Percentiles rank a stretch among this genome's conserved stretches.
phyloP scores from a whole-genome alignment of 2,113 vertebrate genomes.

The Benitochromis conjunctus region DNA sequence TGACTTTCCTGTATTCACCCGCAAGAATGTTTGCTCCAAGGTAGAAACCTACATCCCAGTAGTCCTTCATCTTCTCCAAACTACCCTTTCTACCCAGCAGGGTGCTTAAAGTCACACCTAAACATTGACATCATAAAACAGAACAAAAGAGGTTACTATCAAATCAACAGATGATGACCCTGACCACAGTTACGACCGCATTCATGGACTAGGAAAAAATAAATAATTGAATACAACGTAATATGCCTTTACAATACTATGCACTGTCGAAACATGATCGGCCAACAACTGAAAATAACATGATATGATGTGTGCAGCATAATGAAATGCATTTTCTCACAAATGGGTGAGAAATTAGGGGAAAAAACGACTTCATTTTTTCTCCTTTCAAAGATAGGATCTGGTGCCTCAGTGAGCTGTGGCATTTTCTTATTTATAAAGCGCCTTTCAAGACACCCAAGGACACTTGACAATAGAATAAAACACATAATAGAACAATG shows the following conservation, averaged over 20 bases:
- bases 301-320: not conserved
- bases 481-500: no score
- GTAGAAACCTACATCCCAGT: constrained; percentile 93
- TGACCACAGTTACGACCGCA: not conserved
- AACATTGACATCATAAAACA: not conserved
- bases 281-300: not conserved
- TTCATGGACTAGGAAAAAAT: not conserved
- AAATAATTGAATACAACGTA: not conserved
- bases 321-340: not conserved
- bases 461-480: no score
- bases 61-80: constrained; percentile 85
- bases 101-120: constrained; percentile 85
- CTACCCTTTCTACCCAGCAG: constrained; percentile 85
- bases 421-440: not conserved
- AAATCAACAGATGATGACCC: not conserved
- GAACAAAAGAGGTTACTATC: not conserved
- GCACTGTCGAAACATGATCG: not conserved
- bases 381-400: not conserved
- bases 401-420: not conserved
- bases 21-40: constrained; percentile 84
- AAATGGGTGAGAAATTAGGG: fast-evolving
- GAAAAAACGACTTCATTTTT: not conserved
- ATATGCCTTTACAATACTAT: not conserved
- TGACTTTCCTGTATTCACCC: constrained; percentile 81
- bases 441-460: no score